Evolutionary conservation across 2,113 vertebrate species (phyloP), one percentile per base, ranked within the genome.

Genomic region (Tenebrosternarchus preto): DNA sequence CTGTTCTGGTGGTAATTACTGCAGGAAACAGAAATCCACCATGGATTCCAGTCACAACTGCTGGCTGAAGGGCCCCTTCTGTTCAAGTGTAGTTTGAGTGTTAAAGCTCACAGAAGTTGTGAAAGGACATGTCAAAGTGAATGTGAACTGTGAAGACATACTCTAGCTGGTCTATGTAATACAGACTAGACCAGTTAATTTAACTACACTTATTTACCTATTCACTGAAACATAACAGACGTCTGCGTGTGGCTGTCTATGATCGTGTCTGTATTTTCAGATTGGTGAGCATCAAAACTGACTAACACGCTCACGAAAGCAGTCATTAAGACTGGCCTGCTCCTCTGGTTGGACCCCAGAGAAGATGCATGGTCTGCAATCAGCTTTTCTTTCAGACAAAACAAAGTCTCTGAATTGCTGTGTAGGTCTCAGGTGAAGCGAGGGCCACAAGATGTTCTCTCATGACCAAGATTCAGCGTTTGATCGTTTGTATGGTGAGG

Each of bases 31-130:
- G 7, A 86, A 90, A 88, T 86, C 68, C 83, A 88, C n/a, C n/a
- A n/a, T n/a, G n/a, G n/a, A n/a, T 83, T 84, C 80, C 80, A n/a
- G n/a, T 90, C 86, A 87, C 50, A 87, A 88, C 75, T 76, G 80
- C n/a, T n/a, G n/a, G n/a, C n/a, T n/a, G 89, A 89, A 87, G 86
- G 8, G n/a, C n/a, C n/a, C n/a, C n/a, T n/a, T n/a, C n/a, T n/a
- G n/a, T n/a, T n/a, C 53, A 57, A 81, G 22, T 9, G 9, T 22
- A 5, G 3, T 36, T 4, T 36, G 59, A n/a, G 59, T 3, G 2
- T 4, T 61, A 6, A n/a, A n/a, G 5, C 77, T 91, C 84, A 57
- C 70, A 86, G 84, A 88, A 84, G 85, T 92, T 90, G 86, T 55
- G 76, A 81, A 88, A 92, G 19, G 31, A n/a, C 39, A 33, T 15